Percentiles rank a stretch among this genome's conserved stretches.
These are phyloP conservation scores for Hypercompe scribonia DNA, from an alignment of 2,888 invertebrate species.

Conservation along the genomic window DNA sequence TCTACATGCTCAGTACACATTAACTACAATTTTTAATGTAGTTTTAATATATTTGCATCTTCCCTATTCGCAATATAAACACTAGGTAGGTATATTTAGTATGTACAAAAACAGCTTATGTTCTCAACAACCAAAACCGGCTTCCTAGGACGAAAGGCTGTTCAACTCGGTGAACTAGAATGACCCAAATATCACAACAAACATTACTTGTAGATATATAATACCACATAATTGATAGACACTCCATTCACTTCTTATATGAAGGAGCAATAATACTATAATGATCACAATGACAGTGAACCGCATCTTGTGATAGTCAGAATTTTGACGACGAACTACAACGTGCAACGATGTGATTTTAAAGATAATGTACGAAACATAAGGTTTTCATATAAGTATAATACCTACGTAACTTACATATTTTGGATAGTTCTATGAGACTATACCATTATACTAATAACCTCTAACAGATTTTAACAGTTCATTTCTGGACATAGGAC, in stretches of 20 bases:
- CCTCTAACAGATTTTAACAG: no score
- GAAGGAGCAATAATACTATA: neutral
- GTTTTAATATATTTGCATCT: neutral
- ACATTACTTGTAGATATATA: constrained; percentile 59
- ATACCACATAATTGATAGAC: constrained; percentile 55
- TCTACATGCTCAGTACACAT: neutral
- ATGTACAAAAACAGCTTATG: constrained; percentile 49
- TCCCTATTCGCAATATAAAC: neutral
- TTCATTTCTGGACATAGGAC: no score
- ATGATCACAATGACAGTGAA: neutral
- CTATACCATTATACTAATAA: no score
- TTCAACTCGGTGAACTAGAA: constrained; percentile 78
- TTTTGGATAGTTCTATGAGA: no score
- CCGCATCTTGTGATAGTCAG: neutral
- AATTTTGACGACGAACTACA: neutral
- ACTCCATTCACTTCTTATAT: constrained; percentile 33
- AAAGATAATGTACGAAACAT: neutral
- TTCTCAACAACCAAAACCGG: constrained; percentile 59
- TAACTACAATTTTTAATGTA: neutral
- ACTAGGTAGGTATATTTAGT: constrained; percentile 24
- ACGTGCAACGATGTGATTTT: neutral
- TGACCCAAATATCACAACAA: constrained; percentile 78
- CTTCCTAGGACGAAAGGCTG: constrained; percentile 73
- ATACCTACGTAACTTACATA: neutral
- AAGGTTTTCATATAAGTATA: neutral